Percentiles rank a stretch among this genome's conserved stretches.
Conservation (phyloP, 1,140 invertebrate species). For the Drosophila repleta region DNA sequence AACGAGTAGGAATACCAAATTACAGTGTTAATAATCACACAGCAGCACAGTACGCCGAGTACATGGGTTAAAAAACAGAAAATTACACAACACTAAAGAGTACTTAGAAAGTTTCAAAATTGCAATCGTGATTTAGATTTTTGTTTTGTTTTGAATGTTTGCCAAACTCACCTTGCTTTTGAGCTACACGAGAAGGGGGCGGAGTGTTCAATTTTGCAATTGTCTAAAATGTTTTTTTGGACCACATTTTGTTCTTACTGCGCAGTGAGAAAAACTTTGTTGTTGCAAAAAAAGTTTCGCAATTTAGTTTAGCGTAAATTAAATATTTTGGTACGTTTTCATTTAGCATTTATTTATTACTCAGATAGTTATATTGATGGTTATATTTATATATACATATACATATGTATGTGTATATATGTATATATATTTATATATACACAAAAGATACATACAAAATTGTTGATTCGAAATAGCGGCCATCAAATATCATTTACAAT, state of each 20-base stretch:
- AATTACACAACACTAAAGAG: slow-evolving; percentile 33
- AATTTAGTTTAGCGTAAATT: slow-evolving; percentile 6
- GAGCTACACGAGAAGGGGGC: slow-evolving; percentile 24
- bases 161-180: slow-evolving; percentile 70
- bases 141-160: slow-evolving; percentile 20
- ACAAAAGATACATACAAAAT: slow-evolving; percentile 78
- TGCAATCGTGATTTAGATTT: slow-evolving; percentile 12
- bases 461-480: slow-evolving; percentile 58
- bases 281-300: slow-evolving; percentile 46
- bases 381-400: slow-evolving; percentile 63
- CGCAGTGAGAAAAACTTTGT: slow-evolving; percentile 36
- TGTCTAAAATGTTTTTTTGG: slow-evolving; percentile 48
- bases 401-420: slow-evolving; percentile 47
- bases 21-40: slow-evolving; percentile 48
- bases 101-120: slow-evolving; percentile 35
- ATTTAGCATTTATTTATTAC: slow-evolving; percentile 80
- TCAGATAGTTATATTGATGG: slow-evolving; percentile 64
- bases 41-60: slow-evolving; percentile 12
- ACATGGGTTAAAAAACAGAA: slow-evolving; percentile 22
- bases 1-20: slow-evolving; percentile 37
- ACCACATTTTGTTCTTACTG: slow-evolving; percentile 61
- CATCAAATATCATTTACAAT: slow-evolving; percentile 54
- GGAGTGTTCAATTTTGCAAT: slow-evolving; percentile 25
- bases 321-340: slow-evolving; percentile 55
- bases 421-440: slow-evolving; percentile 71